These are phyloP conservation scores for Caenorhabditis sp. DNA, from an alignment of 2,888 invertebrate genomes.

Conservation along the genomic window DNA sequence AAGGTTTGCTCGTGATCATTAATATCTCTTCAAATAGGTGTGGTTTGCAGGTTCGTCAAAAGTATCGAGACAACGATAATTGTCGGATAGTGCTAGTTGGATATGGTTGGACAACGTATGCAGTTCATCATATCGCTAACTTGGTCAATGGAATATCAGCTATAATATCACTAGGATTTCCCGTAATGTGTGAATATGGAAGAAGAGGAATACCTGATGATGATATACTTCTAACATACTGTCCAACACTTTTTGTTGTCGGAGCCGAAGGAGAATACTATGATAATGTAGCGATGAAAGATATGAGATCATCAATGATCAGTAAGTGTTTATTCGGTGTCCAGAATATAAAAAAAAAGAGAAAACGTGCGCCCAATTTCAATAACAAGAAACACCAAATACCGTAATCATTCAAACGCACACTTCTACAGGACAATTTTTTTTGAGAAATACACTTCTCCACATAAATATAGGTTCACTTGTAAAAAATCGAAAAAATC, in stretches of 20 bases:
- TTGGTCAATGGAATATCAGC: conserved; percentile 56
- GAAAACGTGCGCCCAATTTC: too few relatives aligned
- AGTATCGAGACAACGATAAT: conserved; percentile 13
- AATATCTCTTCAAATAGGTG: too few relatives aligned
- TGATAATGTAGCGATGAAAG: conserved; percentile 43
- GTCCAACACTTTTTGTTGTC: conserved; percentile 61
- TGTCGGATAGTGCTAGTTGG: conserved; percentile 62
- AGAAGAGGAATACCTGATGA: conserved; percentile 63
- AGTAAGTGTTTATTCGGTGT: conserved; percentile 45
- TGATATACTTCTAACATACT: conserved; percentile 63
- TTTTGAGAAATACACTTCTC: too few relatives aligned
- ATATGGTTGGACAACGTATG: conserved; percentile 52
- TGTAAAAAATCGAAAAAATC: too few relatives aligned
- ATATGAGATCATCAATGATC: conserved; percentile 53
- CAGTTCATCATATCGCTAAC: conserved; percentile 52
- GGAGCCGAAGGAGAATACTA: conserved; percentile 55
- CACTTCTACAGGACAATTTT: too few relatives aligned
- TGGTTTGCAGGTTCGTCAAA: conserved; percentile 25
- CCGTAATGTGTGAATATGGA: conserved; percentile 46
- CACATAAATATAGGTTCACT: too few relatives aligned
- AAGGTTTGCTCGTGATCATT: too few relatives aligned
- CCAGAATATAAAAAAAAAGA: too few relatives aligned
- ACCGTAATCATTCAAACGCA: too few relatives aligned
- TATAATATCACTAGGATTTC: conserved; percentile 63
- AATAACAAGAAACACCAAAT: too few relatives aligned